Percentiles rank a stretch among this genome's conserved stretches.
phyloP scores from a whole-genome alignment of 2,797 vertebrate genomes.

The Cebuella pygmaea region DNA sequence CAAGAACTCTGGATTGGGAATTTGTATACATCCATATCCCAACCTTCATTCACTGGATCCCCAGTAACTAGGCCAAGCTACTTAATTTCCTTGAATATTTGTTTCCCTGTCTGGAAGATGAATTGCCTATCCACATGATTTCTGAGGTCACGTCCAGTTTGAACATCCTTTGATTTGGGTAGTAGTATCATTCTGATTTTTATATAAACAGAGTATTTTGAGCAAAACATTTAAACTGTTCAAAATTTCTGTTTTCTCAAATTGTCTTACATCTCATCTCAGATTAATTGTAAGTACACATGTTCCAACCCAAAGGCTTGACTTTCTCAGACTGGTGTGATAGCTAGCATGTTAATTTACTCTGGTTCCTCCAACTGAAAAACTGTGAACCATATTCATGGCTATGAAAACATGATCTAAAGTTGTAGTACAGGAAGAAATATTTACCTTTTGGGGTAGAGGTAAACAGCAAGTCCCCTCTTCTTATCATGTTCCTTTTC shows the following conservation, averaged over 20 bases:
- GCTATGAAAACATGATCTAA: not conserved
- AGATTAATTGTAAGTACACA: not conserved
- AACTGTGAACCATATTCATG: not conserved
- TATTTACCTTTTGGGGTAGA: not conserved
- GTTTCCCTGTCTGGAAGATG: not conserved
- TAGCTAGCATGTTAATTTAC: not conserved
- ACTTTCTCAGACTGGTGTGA: not conserved
- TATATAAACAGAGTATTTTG: not conserved
- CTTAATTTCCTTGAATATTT: not conserved
- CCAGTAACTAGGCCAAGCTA: not conserved
- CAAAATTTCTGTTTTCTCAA: not conserved
- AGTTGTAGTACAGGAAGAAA: not conserved
- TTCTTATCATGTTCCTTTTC: not conserved
- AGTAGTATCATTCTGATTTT: not conserved
- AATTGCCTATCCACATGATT: not conserved
- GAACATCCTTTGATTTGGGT: not conserved
- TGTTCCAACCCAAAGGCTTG: not conserved
- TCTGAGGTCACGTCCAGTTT: not conserved
- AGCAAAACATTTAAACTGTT: not conserved
- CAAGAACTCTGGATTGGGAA: not conserved
- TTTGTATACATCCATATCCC: not conserved
- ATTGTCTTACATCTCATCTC: not conserved
- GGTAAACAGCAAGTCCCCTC: not conserved
- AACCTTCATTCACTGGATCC: not conserved
- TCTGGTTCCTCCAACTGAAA: not conserved